These are phyloP conservation scores for Zophobas morio DNA, from an alignment of 1,140 invertebrate species.

Conservation along the genomic window DNA sequence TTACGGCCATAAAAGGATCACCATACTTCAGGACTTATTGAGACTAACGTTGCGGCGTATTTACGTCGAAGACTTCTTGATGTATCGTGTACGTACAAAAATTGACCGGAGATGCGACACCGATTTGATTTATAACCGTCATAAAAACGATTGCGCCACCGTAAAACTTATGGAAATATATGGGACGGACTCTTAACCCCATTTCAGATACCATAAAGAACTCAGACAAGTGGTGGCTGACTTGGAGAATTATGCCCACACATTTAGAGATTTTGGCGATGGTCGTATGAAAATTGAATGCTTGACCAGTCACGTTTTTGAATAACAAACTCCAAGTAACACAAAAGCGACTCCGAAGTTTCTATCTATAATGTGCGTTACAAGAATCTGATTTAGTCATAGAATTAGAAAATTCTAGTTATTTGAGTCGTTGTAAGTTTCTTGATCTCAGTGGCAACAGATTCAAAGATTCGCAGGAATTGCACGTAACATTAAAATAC, in stretches of 20 bases:
- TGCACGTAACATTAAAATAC: too few relatives aligned
- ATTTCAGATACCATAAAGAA: constrained; percentile 19
- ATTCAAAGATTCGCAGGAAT: too few relatives aligned
- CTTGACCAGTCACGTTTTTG: too few relatives aligned
- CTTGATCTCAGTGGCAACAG: too few relatives aligned
- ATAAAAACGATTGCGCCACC: constrained; percentile 33
- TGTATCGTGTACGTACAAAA: constrained; percentile 19
- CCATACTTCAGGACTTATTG: constrained; percentile 45
- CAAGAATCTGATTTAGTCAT: too few relatives aligned
- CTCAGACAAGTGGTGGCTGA: not conserved
- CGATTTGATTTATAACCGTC: constrained; percentile 13
- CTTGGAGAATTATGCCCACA: constrained; percentile 1
- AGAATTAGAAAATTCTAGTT: too few relatives aligned
- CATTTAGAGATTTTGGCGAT: not conserved
- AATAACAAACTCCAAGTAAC: too few relatives aligned
- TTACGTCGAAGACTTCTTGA: constrained; percentile 23
- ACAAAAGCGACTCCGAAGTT: too few relatives aligned
- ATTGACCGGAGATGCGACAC: constrained; percentile 31
- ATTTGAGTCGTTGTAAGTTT: too few relatives aligned
- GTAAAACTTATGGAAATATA: constrained; percentile 38
- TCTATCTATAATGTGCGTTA: too few relatives aligned
- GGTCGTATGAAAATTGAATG: too few relatives aligned
- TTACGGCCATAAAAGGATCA: constrained; percentile 44
- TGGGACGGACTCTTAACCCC: constrained; percentile 15
- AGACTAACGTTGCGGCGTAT: constrained; percentile 31